These are phyloP conservation scores for Agraylea sexmaculata DNA, from an alignment of 1,140 invertebrate genomes.

Conservation along the genomic window DNA sequence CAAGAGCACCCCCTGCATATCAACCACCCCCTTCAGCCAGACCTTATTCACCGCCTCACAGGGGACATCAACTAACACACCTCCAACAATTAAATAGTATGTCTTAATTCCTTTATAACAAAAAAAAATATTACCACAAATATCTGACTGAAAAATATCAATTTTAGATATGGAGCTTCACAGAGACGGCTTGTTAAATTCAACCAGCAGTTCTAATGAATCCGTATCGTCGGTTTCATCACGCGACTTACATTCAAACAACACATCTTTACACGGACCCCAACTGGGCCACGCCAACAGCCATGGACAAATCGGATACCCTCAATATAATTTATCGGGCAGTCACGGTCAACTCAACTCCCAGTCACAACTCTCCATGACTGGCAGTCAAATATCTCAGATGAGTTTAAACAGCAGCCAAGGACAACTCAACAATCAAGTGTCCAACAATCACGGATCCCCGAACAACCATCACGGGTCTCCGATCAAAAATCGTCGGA, in stretches of 20 bases:
- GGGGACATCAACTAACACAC: constrained; percentile 11
- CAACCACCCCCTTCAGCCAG: constrained; percentile 17
- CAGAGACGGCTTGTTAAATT: constrained; percentile 24
- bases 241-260: constrained; percentile 22
- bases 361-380: no score
- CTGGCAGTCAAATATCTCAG: constrained; percentile 8
- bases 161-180: constrained; percentile 18
- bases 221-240: constrained; percentile 53
- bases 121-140: no score
- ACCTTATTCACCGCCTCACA: constrained; percentile 17
- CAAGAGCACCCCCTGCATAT: constrained; percentile 17
- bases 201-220: constrained; percentile 61
- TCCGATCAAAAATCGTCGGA: constrained; percentile 17
- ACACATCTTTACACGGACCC: constrained; percentile 3
- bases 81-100: no score
- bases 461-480: constrained; percentile 17
- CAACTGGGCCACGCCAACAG: constrained; percentile 11
- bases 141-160: background rate
- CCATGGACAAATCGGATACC: no score
- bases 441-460: constrained; percentile 12
- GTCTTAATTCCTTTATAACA: no score
- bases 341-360: no score
- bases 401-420: constrained; percentile 7
- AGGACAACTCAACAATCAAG: constrained; percentile 4
- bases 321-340: no score